Conservation (phyloP, 2,888 invertebrate genomes). For the Bruchidius siliquastri region DNA sequence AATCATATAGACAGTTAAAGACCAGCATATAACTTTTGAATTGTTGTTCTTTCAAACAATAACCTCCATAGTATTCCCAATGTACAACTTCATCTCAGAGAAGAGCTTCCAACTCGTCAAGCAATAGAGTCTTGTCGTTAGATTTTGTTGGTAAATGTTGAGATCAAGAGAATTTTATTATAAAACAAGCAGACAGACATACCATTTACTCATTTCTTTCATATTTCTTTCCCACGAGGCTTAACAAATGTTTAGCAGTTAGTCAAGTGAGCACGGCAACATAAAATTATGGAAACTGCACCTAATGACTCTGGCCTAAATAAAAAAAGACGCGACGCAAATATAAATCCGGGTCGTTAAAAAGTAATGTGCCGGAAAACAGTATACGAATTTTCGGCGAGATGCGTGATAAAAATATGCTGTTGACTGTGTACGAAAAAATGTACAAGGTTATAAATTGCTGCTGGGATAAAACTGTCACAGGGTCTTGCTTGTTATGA, state of each 20-base stretch:
- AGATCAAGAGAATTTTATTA: too few relatives aligned
- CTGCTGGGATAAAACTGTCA: neutral
- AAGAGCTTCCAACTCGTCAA: too few relatives aligned
- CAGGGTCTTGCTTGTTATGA: neutral
- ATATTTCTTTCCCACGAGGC: neutral
- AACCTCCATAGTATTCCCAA: too few relatives aligned
- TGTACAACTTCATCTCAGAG: too few relatives aligned
- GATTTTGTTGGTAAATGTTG: too few relatives aligned
- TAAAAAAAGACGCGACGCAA: neutral
- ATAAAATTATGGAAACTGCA: neutral
- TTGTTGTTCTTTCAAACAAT: too few relatives aligned
- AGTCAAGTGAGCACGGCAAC: neutral
- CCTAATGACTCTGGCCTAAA: neutral
- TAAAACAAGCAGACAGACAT: neutral
- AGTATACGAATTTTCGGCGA: neutral
- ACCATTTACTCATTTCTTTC: neutral
- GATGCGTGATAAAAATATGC: neutral
- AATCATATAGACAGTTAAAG: too few relatives aligned
- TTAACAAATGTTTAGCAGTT: neutral
- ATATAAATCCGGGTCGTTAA: neutral
- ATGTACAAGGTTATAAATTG: neutral
- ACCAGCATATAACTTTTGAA: too few relatives aligned
- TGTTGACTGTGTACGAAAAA: neutral
- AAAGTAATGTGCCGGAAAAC: neutral
- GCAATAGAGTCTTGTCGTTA: too few relatives aligned